phyloP scores from a whole-genome alignment of 2,113 vertebrate genomes.

The Vidua macroura region DNA sequence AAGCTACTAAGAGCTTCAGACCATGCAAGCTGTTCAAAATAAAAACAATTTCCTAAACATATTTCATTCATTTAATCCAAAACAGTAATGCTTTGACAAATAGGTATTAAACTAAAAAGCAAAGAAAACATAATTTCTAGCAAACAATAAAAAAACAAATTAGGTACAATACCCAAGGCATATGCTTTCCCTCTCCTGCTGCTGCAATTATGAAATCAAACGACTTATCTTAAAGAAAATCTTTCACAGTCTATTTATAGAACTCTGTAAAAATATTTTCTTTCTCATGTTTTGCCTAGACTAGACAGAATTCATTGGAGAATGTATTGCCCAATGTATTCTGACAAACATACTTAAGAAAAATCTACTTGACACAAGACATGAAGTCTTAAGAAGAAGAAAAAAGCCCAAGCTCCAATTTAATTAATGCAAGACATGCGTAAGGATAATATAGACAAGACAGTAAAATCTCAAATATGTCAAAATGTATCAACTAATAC shows the following conservation, averaged over 20 bases:
- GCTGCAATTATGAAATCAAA: background rate
- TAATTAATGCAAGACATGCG: background rate
- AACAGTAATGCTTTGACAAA: background rate
- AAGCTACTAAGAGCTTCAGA: background rate
- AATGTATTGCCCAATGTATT: background rate
- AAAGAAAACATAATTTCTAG: background rate
- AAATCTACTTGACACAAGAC: background rate
- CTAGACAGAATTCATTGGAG: background rate
- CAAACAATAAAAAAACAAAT: background rate
- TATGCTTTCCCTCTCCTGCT: background rate
- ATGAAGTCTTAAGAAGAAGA: background rate
- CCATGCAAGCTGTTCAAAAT: background rate
- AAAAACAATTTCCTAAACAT: background rate
- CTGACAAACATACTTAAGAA: slow-evolving; percentile 5
- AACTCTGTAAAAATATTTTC: background rate
- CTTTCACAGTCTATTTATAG: background rate
- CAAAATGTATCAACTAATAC: background rate
- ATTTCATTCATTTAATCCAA: background rate
- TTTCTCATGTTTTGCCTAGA: background rate
- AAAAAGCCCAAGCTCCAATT: background rate
- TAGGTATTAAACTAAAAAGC: background rate
- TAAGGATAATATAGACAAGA: background rate
- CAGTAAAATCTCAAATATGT: background rate
- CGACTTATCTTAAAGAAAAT: background rate
- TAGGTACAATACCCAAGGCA: background rate